These are phyloP conservation scores for Lasioglossum calceatum DNA, from an alignment of 2,888 invertebrate genomes.

Conservation along the genomic window DNA sequence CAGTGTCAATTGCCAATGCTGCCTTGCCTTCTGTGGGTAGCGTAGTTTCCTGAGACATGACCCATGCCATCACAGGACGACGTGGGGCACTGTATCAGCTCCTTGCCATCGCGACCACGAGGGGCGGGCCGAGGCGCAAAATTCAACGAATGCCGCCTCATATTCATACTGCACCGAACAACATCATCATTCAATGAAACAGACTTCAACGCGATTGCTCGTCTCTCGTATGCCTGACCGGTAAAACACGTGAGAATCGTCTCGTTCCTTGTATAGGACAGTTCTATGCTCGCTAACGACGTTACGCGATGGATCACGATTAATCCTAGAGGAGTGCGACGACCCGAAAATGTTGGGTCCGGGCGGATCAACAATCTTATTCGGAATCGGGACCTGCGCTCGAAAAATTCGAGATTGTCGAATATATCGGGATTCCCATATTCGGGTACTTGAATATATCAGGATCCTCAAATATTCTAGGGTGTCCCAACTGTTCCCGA, in stretches of 20 bases:
- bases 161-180: constrained; percentile 81
- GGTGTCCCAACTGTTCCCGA: neutral
- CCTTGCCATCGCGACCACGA: constrained; percentile 89
- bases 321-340: neutral
- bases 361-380: neutral
- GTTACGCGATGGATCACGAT: constrained; percentile 23
- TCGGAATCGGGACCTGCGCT: neutral
- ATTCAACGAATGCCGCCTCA: constrained; percentile 83
- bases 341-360: neutral
- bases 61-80: constrained; percentile 94
- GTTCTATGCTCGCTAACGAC: neutral
- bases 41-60: constrained; percentile 95
- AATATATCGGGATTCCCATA: neutral
- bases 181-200: constrained; percentile 62
- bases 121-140: constrained; percentile 81
- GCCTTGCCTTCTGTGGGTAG: constrained; percentile 94
- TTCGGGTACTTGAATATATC: neutral
- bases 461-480: neutral
- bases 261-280: neutral
- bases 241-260: neutral
- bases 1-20: constrained; percentile 79
- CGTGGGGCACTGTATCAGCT: constrained; percentile 93
- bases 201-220: constrained; percentile 58
- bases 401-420: neutral
- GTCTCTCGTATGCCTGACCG: constrained; percentile 55